A percentile compares a stretch with the other conserved stretches of the same genome.
These are phyloP conservation scores for Athene cunicularia DNA, from an alignment of 2,113 vertebrate species.

Conservation along the genomic window DNA sequence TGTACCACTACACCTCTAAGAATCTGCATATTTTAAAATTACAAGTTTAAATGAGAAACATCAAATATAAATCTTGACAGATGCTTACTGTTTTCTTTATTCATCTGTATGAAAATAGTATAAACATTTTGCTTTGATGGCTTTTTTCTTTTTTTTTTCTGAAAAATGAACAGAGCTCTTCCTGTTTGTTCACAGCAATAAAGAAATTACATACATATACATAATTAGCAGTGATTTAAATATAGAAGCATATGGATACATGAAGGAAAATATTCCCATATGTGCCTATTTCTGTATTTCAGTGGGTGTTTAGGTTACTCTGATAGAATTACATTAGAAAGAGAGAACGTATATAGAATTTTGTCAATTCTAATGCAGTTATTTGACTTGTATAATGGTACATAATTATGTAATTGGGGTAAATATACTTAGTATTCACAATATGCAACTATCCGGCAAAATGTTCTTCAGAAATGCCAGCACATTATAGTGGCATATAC, in stretches of 20 bases:
- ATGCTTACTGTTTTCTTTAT: not conserved
- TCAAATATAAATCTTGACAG: not conserved
- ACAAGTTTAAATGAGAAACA: constrained; percentile 4
- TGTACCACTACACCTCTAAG: not conserved
- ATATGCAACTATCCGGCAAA: not conserved
- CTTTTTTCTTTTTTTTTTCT: not conserved
- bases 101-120: not conserved
- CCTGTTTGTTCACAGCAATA: constrained; percentile 47
- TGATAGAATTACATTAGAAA: constrained; percentile 10
- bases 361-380: constrained; percentile 52
- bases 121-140: not conserved
- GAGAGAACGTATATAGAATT: constrained; percentile 16
- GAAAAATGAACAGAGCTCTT: constrained; percentile 22
- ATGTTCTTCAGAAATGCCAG: not conserved
- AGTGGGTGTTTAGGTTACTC: constrained; percentile 26
- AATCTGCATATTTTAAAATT: not conserved
- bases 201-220: not conserved
- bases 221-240: constrained; percentile 25
- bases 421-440: constrained; percentile 41
- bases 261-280: not conserved
- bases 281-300: constrained; percentile 35
- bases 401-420: constrained; percentile 36
- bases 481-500: not conserved
- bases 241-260: constrained; percentile 23
- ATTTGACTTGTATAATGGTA: constrained; percentile 42